Evolutionary conservation across 2,797 vertebrate genomes (phyloP).

Genomic region (Argentina silus): DNA sequence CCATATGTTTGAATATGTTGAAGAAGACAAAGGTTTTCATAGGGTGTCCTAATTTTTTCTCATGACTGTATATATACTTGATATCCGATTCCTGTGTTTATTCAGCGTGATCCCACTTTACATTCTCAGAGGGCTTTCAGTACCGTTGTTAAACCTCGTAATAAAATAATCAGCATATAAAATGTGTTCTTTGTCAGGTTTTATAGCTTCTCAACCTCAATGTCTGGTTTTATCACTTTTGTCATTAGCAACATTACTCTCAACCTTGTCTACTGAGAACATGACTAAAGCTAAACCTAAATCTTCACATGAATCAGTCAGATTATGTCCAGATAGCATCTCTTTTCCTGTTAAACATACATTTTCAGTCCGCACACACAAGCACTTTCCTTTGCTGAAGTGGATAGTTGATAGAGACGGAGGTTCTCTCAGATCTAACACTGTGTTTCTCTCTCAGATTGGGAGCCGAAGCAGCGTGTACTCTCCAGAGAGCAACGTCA

Average conservation of each 20-base stretch:
- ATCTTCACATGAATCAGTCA: too few relatives aligned
- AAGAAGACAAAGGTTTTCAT: too few relatives aligned
- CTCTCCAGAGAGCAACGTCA: constrained; percentile 95
- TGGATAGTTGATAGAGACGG: too few relatives aligned
- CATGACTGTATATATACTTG: neutral
- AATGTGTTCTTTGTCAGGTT: neutral
- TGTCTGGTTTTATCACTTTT: neutral
- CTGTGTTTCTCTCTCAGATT: constrained; percentile 75
- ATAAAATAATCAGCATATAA: neutral
- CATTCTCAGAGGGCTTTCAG: neutral
- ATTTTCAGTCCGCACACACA: too few relatives aligned
- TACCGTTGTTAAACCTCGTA: neutral
- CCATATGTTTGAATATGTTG: too few relatives aligned
- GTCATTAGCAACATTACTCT: neutral
- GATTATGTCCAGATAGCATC: too few relatives aligned
- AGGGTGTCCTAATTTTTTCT: too few relatives aligned
- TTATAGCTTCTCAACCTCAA: neutral
- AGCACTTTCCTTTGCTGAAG: too few relatives aligned
- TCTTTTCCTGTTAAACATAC: too few relatives aligned
- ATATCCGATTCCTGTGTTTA: neutral
- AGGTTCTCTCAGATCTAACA: too few relatives aligned
- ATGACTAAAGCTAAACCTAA: too few relatives aligned
- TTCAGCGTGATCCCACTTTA: neutral
- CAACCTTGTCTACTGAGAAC: neutral
- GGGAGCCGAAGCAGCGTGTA: constrained; percentile 98